Evolutionary conservation across 2,797 vertebrate genomes (phyloP), one percentile per base, ranked within the genome.

Genomic region (Molossus molossus): DNA sequence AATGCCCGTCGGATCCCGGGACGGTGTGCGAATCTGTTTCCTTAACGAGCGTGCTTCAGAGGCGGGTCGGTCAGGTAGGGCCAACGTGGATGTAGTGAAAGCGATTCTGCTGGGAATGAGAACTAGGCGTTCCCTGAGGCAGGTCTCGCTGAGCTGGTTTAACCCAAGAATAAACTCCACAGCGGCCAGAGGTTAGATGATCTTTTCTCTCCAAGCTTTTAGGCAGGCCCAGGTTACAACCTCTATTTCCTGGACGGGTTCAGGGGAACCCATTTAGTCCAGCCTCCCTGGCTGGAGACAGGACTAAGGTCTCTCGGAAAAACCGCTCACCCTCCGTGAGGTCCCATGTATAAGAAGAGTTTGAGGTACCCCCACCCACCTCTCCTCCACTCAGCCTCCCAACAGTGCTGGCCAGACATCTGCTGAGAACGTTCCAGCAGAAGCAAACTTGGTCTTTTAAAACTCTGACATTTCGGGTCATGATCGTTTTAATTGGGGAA

Each of bases 121-220:
- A 70, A 15, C 40, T 33, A 81, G 8, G 15, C 13, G 4, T 4
- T 12, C 64, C 21, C 65, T 2, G 62, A 9, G 1, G 13, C 75
- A 53, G 91, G 58, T 69, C 58, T 90, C 86, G 48, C 48, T 33
- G 73, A 82, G 9, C 40, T 55, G 18, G 21, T 37, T 57, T 33
- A 83, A 73, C 55, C 87, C 55, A 12, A 40, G 33, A 72, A 62
- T 33, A 40, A 53, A 57, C 3, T 27, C 69, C 58, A 57, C 48
- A 62, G 65, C 11, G 60, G 75, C 67, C 5, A n/a, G 29, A 45
- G 50, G 37, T 13, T 27, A 18, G 14, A 9, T 1, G 1, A 75
- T 23, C 45, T 37, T 50, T 92, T 87, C 82, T 85, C 40, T 81
- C 58, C 15, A 80, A 37, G 65, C 50, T 77, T 60, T 85, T 50